phyloP scores from a whole-genome alignment of 2,888 invertebrate species.

The Eupithecia subumbrata region DNA sequence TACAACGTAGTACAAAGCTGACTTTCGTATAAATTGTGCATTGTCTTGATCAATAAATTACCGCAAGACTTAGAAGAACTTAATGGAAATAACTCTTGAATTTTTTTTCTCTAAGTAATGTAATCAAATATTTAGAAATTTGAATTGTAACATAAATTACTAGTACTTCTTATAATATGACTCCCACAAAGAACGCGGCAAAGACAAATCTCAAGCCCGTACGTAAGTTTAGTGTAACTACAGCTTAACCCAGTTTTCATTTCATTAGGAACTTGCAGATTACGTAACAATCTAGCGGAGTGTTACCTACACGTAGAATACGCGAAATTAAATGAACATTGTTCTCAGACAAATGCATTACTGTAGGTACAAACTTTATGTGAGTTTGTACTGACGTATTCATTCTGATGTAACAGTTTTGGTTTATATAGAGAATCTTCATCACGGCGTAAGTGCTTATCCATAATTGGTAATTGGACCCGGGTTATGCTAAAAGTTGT shows the following conservation, averaged over 20 bases:
- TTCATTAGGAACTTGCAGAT: constrained; percentile 16
- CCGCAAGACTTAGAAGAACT: no score
- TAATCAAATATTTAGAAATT: no score
- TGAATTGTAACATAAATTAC: no score
- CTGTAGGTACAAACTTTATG: background rate
- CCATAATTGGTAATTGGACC: no score
- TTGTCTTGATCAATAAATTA: no score
- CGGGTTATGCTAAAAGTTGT: no score
- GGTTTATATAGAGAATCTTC: background rate
- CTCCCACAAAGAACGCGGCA: background rate
- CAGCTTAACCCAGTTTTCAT: constrained; percentile 17
- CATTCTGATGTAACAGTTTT: background rate
- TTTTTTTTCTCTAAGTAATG: no score
- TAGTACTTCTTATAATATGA: no score
- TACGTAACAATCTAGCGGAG: constrained; percentile 7
- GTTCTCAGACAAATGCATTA: background rate
- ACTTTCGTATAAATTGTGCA: background rate
- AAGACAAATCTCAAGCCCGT: background rate
- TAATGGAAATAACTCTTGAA: no score
- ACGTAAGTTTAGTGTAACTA: background rate
- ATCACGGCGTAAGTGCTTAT: no score
- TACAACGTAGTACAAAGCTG: background rate
- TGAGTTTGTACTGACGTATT: background rate
- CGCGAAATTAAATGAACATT: constrained; percentile 10
- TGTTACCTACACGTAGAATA: constrained; percentile 3